Evolutionary conservation across 2,888 invertebrate species (phyloP).

Genomic region (Himalopsyche anomala): DNA sequence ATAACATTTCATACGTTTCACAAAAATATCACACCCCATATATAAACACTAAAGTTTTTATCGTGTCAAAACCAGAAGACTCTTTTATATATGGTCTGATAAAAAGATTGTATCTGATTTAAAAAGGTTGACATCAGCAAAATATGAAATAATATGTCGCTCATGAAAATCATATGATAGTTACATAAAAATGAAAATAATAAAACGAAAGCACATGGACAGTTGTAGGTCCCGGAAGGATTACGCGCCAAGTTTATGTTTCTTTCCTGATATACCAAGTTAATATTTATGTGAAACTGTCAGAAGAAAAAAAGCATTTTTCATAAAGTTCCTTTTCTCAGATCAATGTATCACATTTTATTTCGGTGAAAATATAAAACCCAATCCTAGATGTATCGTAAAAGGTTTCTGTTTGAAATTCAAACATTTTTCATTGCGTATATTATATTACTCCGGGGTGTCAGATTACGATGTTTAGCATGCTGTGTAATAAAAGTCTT

Average conservation of each 20-base stretch:
- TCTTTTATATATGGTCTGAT: background rate
- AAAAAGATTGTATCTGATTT: too few species aligned
- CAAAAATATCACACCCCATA: too few species aligned
- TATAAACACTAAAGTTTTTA: too few species aligned
- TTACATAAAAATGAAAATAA: conserved; percentile 17
- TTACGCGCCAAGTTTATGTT: conserved; percentile 11
- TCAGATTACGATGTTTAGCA: conserved; percentile 20
- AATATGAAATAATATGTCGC: background rate
- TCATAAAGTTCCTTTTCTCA: conserved; percentile 10
- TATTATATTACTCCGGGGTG: background rate
- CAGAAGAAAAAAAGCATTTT: conserved; percentile 21
- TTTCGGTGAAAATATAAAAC: conserved; percentile 4
- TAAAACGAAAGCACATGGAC: background rate
- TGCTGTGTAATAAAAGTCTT: background rate
- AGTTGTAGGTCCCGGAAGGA: conserved; percentile 14
- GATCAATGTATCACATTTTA: conserved; percentile 30
- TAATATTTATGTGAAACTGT: conserved; percentile 34
- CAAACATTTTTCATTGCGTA: conserved; percentile 26
- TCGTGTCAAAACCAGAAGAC: too few species aligned
- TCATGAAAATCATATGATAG: conserved; percentile 3
- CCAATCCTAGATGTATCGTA: conserved; percentile 31
- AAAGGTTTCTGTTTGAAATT: conserved; percentile 27
- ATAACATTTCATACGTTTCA: too few species aligned
- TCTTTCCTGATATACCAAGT: conserved; percentile 22
- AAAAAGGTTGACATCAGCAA: background rate